Base-by-base conservation (phyloP, 2,888 invertebrate species). In the Lomographa bimaculata region DNA sequence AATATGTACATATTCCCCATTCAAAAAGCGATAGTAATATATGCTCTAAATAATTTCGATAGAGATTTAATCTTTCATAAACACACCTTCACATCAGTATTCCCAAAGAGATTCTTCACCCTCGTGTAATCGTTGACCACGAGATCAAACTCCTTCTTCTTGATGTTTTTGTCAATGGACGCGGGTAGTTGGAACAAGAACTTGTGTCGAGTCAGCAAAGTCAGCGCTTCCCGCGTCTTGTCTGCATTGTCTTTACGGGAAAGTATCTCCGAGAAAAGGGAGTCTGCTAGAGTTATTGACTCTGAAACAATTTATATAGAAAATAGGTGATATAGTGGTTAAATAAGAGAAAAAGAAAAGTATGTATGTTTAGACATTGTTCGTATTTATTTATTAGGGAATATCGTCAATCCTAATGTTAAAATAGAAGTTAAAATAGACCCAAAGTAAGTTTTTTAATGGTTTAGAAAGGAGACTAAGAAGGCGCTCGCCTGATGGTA, bases 71-170 rank as follows among this genome's bases (percentile, higher is more conserved):
- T n/a, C n/a, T n/a, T n/a, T n/a, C n/a, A n/a, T n/a, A n/a, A n/a
- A n/a, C n/a, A 64, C 71, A 94, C 93, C 60, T 93, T 93, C 7
- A 98, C 94, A 77, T 98, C 97, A 14, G 97, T 97, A 78, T 96
- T 97, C 41, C 96, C 96, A 89, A 98, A 99, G 11, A 99, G 90
- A 69, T 98, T 97, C 76, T 97, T 98, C 2, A 98, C 99, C 59
- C 99, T 91, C 1, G 97, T 95, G 74, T 98, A 99, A 78, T 99
- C 99, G 71, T 98, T 99, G 43, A 99, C 97, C 9, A 99, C 97
- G 30, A 98, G 92, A 74, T 99, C 98, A 73, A 97, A 99, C 71
- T 99, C 98, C 30, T 97, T 97, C 65, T 96, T 95, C 58, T 95
- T 93, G 46, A 99, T 97, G 64, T 98, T 98, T 56, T 94, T 93